phyloP scores from a whole-genome alignment of 2,888 invertebrate genomes.

The Julus scandinavius region DNA sequence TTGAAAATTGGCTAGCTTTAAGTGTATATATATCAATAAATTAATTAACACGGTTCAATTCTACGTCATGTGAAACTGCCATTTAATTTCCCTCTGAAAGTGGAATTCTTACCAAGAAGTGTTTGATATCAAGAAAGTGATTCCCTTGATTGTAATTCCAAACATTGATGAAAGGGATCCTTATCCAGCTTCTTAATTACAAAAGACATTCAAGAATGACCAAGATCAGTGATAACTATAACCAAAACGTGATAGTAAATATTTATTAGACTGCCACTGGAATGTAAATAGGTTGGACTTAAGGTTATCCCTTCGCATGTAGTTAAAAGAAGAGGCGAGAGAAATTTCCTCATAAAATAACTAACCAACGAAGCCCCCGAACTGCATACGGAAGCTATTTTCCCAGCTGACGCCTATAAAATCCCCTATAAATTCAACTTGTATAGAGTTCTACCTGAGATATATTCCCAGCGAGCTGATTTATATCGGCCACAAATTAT shows the following conservation, averaged over 20 bases:
- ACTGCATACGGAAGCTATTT: background rate
- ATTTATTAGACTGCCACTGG: background rate
- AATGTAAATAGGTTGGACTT: background rate
- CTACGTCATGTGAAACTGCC: too few relatives aligned
- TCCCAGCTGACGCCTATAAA: constrained; percentile 26
- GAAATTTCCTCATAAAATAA: constrained; percentile 7
- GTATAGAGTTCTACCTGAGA: background rate
- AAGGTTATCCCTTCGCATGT: background rate
- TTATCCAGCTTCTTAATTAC: too few relatives aligned
- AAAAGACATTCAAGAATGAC: too few relatives aligned
- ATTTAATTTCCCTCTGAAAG: too few relatives aligned
- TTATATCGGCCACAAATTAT: constrained; percentile 12
- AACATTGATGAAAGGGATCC: too few relatives aligned
- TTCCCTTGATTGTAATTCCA: too few relatives aligned
- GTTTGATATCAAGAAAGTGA: too few relatives aligned
- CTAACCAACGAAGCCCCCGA: background rate
- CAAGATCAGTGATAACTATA: background rate
- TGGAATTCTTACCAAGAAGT: too few relatives aligned
- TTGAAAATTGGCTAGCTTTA: too few relatives aligned
- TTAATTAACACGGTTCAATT: too few relatives aligned
- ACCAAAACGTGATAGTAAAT: background rate
- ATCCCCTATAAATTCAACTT: background rate
- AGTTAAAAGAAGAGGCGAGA: background rate
- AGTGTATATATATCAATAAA: too few relatives aligned
- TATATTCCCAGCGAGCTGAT: background rate